A percentile compares a stretch with the other conserved stretches of the same genome.
These are phyloP conservation scores for Meriones unguiculatus DNA, from an alignment of 2,113 vertebrate species.

Conservation along the genomic window DNA sequence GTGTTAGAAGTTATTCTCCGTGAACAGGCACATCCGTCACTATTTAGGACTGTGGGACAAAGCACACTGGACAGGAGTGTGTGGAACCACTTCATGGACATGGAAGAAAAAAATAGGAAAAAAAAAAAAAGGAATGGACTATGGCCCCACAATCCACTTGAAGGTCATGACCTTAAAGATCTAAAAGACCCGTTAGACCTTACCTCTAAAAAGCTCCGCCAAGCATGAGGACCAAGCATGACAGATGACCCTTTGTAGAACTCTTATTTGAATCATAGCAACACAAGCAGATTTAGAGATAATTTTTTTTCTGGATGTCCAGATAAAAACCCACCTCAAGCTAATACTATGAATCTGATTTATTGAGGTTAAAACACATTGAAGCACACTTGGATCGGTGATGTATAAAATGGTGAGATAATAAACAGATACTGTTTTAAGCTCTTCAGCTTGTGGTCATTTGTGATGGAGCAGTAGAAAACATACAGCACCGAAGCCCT, in stretches of 20 bases:
- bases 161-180: neutral
- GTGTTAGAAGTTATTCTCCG: neutral
- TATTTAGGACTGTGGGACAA: neutral
- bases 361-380: neutral
- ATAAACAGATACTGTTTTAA: neutral
- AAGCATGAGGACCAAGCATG: neutral
- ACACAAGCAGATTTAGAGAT: neutral
- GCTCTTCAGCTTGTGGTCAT: neutral
- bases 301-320: neutral
- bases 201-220: neutral
- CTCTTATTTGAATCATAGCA: neutral
- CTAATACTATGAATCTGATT: neutral
- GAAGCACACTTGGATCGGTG: neutral
- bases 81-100: neutral
- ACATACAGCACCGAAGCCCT: neutral
- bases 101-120: neutral
- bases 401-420: neutral
- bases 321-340: neutral
- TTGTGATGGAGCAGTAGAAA: constrained; percentile 2
- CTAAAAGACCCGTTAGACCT: neutral
- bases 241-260: neutral
- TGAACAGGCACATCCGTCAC: neutral
- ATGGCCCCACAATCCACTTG: neutral
- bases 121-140: neutral
- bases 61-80: neutral